A percentile compares a stretch with the other conserved stretches of the same genome.
Evolutionary conservation across 2,113 vertebrate genomes (phyloP).

Genomic region (Nothoprocta pentlandii): DNA sequence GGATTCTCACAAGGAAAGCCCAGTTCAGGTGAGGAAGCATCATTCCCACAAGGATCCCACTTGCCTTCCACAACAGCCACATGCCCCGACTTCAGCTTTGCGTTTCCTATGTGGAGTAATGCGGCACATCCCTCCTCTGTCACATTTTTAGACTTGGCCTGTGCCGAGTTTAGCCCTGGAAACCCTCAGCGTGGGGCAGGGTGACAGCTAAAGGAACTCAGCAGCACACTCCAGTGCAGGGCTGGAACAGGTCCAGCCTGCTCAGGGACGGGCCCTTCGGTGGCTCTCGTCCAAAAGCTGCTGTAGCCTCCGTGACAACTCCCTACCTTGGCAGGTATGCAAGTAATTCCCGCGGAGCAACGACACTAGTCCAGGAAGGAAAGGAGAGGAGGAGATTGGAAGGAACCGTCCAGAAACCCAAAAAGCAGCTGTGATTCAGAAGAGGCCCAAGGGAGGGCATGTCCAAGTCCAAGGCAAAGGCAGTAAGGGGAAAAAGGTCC

Average conservation of each 20-base stretch:
- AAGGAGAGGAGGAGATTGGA: background rate
- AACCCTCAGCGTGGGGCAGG: rapidly evolving
- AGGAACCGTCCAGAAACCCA: background rate
- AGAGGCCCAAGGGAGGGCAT: rapidly evolving
- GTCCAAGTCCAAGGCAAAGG: background rate
- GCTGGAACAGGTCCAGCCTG: background rate
- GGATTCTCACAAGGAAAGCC: background rate
- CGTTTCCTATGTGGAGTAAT: background rate
- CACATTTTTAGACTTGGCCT: background rate
- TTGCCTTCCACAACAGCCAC: background rate
- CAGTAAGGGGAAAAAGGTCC: background rate
- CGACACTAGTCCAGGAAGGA: background rate
- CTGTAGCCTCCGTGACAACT: background rate
- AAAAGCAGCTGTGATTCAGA: background rate
- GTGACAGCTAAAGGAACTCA: background rate
- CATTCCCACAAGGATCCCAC: background rate
- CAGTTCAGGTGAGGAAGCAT: background rate
- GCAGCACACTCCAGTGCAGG: rapidly evolving
- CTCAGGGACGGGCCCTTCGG: background rate
- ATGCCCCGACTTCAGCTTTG: rapidly evolving
- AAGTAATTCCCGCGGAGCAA: background rate
- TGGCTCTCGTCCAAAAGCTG: background rate
- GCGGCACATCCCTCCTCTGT: background rate
- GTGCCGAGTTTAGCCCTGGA: background rate
- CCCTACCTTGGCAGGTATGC: rapidly evolving